Evolutionary conservation across 2,888 invertebrate genomes (phyloP).

Genomic region (Drosophila atroscutellata): DNA sequence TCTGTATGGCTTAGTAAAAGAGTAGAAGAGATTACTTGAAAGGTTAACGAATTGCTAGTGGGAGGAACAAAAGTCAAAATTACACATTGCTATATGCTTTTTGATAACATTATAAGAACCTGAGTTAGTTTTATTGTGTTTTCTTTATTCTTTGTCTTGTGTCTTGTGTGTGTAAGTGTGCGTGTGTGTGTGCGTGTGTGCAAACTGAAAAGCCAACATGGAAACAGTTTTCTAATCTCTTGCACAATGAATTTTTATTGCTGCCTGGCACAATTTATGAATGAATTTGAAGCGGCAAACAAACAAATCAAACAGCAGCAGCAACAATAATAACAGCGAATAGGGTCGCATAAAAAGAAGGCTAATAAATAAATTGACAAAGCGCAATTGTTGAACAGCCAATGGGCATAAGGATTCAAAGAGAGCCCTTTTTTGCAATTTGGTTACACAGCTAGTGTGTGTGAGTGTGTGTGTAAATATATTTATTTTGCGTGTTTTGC

Average conservation of each 20-base stretch:
- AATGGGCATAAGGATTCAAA: conserved; percentile 1
- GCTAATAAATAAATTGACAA: conserved; percentile 22
- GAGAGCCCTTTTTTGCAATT: conserved; percentile 18
- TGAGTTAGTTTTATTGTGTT: conserved; percentile 5
- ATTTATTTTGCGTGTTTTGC: conserved; percentile 50
- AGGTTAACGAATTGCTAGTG: not conserved
- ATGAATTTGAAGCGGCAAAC: conserved; percentile 55
- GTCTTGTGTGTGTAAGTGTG: not conserved
- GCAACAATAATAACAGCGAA: not conserved
- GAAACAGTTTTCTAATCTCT: conserved; percentile 57
- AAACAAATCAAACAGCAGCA: conserved; percentile 32
- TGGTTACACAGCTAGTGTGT: not conserved
- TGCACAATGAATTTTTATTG: conserved; percentile 58
- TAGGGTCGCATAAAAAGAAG: not conserved
- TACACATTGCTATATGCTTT: conserved; percentile 1
- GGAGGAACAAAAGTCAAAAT: not conserved
- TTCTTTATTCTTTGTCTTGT: conserved; percentile 7
- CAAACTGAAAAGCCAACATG: conserved; percentile 21
- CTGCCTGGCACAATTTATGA: conserved; percentile 64
- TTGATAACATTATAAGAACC: not conserved
- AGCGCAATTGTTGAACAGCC: not conserved
- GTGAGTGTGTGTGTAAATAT: conserved; percentile 3
- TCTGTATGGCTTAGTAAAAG: not conserved
- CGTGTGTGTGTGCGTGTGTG: not conserved
- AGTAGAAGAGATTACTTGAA: not conserved